Evolutionary conservation across 53 echinoderm and acorn worm genomes (phyloP).

Genomic region (Temnopleurus reevesii): DNA sequence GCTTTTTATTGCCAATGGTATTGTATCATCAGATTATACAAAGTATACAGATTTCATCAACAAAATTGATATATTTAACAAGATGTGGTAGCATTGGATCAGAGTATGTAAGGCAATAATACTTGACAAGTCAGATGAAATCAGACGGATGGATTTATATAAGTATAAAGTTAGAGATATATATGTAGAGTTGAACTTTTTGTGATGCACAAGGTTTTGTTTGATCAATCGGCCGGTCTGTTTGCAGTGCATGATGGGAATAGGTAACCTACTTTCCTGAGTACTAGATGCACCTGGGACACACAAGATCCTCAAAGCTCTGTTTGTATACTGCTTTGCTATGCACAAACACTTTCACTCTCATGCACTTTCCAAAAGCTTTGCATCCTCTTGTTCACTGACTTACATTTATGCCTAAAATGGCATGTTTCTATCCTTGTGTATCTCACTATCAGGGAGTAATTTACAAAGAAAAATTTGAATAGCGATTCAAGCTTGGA

Average conservation of each 20-base stretch:
- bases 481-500: too few relatives aligned
- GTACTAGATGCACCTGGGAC: neutral
- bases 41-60: too few relatives aligned
- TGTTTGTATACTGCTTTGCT: neutral
- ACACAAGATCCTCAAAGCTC: neutral
- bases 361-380: neutral
- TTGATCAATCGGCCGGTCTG: constrained; percentile 3
- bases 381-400: neutral
- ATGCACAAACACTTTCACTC: neutral
- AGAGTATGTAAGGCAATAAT: neutral
- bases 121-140: constrained; percentile 14
- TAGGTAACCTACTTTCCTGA: neutral
- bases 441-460: neutral
- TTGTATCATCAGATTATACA: neutral
- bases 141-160: neutral
- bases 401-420: neutral
- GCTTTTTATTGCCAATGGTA: neutral
- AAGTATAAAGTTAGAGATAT: neutral
- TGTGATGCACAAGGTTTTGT: constrained; percentile 1
- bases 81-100: neutral
- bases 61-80: neutral
- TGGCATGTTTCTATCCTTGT: neutral
- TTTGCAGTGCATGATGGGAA: neutral
- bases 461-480: too few relatives aligned
- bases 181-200: neutral